Conservation (phyloP, 2,888 invertebrate species). For the Lithophane leautieri region DNA sequence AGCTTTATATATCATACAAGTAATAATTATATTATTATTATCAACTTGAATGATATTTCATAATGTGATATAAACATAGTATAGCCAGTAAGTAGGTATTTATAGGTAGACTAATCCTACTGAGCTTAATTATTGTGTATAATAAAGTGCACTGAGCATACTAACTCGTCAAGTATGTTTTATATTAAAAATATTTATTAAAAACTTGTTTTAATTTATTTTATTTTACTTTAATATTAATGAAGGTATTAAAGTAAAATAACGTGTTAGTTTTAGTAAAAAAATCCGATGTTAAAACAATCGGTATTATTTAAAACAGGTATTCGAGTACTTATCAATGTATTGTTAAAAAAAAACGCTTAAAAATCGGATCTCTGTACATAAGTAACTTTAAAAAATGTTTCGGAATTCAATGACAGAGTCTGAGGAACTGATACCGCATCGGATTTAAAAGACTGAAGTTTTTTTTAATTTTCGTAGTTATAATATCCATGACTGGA, state of each 20-base stretch:
- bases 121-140: constrained; percentile 75
- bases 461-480: constrained; percentile 80
- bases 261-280: constrained; percentile 76
- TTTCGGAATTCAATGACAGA: constrained; percentile 65
- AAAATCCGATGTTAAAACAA: constrained; percentile 79
- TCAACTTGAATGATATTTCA: constrained; percentile 87
- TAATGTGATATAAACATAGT: constrained; percentile 89
- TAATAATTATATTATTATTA: constrained; percentile 65
- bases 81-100: constrained; percentile 82
- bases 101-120: constrained; percentile 73
- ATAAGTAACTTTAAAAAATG: constrained; percentile 60
- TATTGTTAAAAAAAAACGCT: constrained; percentile 66
- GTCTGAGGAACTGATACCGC: constrained; percentile 75
- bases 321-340: constrained; percentile 67
- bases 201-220: constrained; percentile 78
- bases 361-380: constrained; percentile 66
- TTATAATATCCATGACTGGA: constrained; percentile 83
- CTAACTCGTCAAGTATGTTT: constrained; percentile 76
- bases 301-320: constrained; percentile 77
- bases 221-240: constrained; percentile 78
- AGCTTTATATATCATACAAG: constrained; percentile 83
- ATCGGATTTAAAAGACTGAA: constrained; percentile 88
- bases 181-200: constrained; percentile 81
- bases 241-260: constrained; percentile 76
- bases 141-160: constrained; percentile 73